Evolutionary conservation across 2,888 invertebrate species (phyloP).

Genomic region (Celastrina argiolus): DNA sequence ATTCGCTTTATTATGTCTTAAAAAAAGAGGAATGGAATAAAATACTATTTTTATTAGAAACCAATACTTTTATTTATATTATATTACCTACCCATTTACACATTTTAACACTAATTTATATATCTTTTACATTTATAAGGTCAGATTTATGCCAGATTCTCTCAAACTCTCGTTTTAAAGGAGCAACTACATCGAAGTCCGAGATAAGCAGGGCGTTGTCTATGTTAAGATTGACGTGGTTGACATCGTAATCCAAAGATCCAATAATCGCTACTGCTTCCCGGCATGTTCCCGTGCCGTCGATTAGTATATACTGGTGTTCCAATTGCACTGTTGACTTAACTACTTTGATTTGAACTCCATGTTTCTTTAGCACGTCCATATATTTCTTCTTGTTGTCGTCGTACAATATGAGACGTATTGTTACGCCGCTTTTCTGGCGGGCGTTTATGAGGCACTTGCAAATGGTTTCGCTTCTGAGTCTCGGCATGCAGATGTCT

Average conservation of each 20-base stretch:
- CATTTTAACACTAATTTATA: conserved; percentile 14
- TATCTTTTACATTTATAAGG: neutral
- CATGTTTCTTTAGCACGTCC: conserved; percentile 41
- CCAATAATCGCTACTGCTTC: conserved; percentile 54
- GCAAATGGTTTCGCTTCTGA: conserved; percentile 47
- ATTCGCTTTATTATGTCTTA: conserved; percentile 43
- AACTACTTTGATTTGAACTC: conserved; percentile 51
- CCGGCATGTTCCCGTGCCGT: conserved; percentile 36
- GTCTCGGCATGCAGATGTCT: conserved; percentile 54
- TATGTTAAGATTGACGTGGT: conserved; percentile 45
- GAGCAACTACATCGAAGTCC: conserved; percentile 41
- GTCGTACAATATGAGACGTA: conserved; percentile 50
- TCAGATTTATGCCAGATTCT: conserved; percentile 45
- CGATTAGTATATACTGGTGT: conserved; percentile 57
- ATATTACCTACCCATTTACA: too few relatives aligned
- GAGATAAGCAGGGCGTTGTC: conserved; percentile 53
- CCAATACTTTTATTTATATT: conserved; percentile 23
- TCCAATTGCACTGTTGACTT: conserved; percentile 43
- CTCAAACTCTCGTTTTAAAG: conserved; percentile 51
- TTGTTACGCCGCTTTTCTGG: conserved; percentile 41
- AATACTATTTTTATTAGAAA: conserved; percentile 52
- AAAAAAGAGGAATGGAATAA: conserved; percentile 55
- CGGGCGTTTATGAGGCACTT: conserved; percentile 47
- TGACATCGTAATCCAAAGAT: conserved; percentile 48
- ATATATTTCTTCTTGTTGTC: conserved; percentile 41